Conservation (phyloP, 2,797 vertebrate species). For the Tadarida brasiliensis region DNA sequence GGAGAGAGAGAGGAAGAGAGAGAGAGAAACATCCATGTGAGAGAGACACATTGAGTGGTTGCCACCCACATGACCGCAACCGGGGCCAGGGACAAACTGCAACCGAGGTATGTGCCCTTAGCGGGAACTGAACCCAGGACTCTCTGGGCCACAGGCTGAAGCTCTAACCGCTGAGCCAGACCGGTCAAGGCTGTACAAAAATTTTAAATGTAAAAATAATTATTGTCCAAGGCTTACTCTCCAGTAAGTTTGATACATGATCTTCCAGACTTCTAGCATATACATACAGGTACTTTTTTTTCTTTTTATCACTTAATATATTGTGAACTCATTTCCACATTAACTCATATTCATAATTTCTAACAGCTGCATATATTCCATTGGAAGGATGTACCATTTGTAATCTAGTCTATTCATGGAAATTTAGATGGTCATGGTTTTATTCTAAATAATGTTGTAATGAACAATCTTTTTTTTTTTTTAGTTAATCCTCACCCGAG, state of each 20-base stretch:
- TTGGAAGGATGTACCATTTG: background rate
- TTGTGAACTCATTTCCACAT: slow-evolving; percentile 6
- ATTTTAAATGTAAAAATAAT: slow-evolving; percentile 18
- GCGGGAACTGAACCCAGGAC: no score
- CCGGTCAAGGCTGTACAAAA: background rate
- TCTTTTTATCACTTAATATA: slow-evolving; percentile 51
- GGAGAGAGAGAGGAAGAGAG: no score
- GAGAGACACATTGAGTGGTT: no score
- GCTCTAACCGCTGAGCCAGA: no score
- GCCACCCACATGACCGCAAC: no score
- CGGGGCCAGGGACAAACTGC: no score
- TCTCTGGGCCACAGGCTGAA: no score
- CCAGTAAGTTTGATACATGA: background rate
- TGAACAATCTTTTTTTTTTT: no score
- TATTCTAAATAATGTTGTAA: slow-evolving; percentile 37
- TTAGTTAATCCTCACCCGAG: no score
- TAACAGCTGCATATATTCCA: slow-evolving; percentile 1
- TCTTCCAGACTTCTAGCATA: slow-evolving; percentile 17
- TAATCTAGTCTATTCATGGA: slow-evolving; percentile 23
- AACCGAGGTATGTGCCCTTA: no score
- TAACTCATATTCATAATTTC: background rate
- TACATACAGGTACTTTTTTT: background rate
- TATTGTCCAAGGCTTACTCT: background rate
- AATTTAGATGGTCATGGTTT: slow-evolving; percentile 12
- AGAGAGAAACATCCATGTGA: no score